These are phyloP conservation scores for Pocillopora meandrina DNA, from an alignment of 92 coral and sea anemone genomes.

Conservation along the genomic window DNA sequence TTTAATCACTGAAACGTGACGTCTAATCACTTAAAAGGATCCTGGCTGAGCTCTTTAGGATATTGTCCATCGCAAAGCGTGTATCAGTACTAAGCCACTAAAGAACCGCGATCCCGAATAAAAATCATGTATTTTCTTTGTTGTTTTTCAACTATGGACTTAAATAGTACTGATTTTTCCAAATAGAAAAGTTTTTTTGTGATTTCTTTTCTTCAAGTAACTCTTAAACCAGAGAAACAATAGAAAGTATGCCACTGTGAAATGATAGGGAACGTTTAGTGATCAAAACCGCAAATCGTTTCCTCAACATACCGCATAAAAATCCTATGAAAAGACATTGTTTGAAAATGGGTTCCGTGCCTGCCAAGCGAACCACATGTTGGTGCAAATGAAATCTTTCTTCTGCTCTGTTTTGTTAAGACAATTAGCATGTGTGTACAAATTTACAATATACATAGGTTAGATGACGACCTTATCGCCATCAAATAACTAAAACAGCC, in stretches of 20 bases:
- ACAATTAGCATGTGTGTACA: neutral
- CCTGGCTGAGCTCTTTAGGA: no score
- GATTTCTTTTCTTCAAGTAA: neutral
- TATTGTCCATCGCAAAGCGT: no score
- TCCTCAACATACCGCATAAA: neutral
- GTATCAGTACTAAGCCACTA: no score
- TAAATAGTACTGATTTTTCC: neutral
- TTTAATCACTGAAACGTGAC: no score
- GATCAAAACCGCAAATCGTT: conserved; percentile 22
- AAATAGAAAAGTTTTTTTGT: neutral
- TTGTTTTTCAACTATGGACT: no score
- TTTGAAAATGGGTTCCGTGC: neutral
- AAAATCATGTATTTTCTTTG: no score
- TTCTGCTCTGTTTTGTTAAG: neutral
- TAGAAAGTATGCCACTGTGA: neutral
- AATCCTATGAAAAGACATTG: neutral
- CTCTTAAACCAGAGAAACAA: neutral
- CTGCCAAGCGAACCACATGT: conserved; percentile 7
- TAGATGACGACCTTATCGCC: neutral
- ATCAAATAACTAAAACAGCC: no score
- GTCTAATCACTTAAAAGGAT: no score
- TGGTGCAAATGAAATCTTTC: neutral
- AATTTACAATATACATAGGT: neutral
- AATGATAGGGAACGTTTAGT: conserved; percentile 1
- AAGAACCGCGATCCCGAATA: no score